Conservation (phyloP, 2,113 vertebrate genomes). For the Pica pica region DNA sequence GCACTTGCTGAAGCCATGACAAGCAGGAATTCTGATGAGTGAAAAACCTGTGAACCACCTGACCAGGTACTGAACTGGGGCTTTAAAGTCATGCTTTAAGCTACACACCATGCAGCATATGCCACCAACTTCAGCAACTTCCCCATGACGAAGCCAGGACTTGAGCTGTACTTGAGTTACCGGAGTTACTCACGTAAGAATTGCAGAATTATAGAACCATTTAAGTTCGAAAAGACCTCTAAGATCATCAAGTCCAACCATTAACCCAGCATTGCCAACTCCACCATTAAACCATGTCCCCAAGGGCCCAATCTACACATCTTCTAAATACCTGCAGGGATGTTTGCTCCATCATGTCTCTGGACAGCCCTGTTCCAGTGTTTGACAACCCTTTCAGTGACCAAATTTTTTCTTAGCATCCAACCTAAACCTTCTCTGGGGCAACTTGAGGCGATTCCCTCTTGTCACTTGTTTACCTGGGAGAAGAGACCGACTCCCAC, state of each 20-base stretch:
- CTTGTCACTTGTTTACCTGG: not conserved
- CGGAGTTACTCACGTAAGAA: fast-evolving
- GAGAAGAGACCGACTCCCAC: not conserved
- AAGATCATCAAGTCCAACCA: not conserved
- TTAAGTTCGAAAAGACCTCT: not conserved
- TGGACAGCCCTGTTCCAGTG: not conserved
- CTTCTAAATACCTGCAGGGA: not conserved
- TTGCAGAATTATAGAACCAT: not conserved
- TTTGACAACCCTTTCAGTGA: not conserved
- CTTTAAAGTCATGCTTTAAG: not conserved
- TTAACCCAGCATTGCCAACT: not conserved
- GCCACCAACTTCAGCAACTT: not conserved
- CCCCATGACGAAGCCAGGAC: not conserved
- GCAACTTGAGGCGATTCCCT: not conserved
- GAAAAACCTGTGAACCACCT: not conserved
- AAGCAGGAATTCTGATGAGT: not conserved
- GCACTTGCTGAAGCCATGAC: fast-evolving
- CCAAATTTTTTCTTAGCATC: not conserved
- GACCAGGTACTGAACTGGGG: not conserved
- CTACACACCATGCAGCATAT: not conserved
- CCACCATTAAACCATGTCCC: not conserved
- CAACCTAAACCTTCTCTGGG: not conserved
- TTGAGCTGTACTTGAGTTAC: not conserved
- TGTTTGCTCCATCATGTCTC: not conserved
- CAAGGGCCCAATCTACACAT: not conserved